These are phyloP conservation scores for Leucozona laternaria DNA, from an alignment of 2,888 invertebrate genomes.

Conservation along the genomic window DNA sequence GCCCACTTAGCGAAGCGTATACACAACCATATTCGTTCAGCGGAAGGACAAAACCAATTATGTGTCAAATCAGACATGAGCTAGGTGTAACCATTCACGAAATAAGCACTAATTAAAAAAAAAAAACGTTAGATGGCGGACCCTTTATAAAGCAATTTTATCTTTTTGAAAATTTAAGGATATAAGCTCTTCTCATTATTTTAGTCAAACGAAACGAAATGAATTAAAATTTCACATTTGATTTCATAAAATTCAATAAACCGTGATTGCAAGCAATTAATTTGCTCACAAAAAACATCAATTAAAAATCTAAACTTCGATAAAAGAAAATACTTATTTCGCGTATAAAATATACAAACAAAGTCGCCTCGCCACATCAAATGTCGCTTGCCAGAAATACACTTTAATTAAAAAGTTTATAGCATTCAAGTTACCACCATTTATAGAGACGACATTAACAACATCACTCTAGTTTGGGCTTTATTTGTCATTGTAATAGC, in stretches of 20 bases:
- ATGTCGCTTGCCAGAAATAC: background rate
- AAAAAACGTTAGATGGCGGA: too few species aligned
- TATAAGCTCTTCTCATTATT: background rate
- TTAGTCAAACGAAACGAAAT: background rate
- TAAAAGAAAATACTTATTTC: background rate
- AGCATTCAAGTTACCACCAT: slow-evolving; percentile 32
- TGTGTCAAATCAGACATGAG: too few species aligned
- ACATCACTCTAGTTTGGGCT: slow-evolving; percentile 24
- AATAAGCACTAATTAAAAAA: too few species aligned
- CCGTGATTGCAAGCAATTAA: slow-evolving; percentile 8
- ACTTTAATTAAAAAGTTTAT: slow-evolving; percentile 21
- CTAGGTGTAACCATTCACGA: too few species aligned
- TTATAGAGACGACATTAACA: slow-evolving; percentile 30
- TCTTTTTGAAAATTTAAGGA: too few species aligned
- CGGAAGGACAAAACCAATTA: too few species aligned
- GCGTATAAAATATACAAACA: background rate
- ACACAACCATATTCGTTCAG: too few species aligned
- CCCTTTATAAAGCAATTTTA: too few species aligned
- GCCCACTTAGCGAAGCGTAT: too few species aligned
- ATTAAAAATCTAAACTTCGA: slow-evolving; percentile 9
- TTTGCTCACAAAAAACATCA: slow-evolving; percentile 5
- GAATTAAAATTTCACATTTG: background rate
- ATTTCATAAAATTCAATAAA: slow-evolving; percentile 1
- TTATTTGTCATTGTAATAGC: slow-evolving; percentile 28
- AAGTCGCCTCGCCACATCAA: background rate